These are phyloP conservation scores for Corythaeola cristata DNA, from an alignment of 2,113 vertebrate genomes.

Conservation along the genomic window DNA sequence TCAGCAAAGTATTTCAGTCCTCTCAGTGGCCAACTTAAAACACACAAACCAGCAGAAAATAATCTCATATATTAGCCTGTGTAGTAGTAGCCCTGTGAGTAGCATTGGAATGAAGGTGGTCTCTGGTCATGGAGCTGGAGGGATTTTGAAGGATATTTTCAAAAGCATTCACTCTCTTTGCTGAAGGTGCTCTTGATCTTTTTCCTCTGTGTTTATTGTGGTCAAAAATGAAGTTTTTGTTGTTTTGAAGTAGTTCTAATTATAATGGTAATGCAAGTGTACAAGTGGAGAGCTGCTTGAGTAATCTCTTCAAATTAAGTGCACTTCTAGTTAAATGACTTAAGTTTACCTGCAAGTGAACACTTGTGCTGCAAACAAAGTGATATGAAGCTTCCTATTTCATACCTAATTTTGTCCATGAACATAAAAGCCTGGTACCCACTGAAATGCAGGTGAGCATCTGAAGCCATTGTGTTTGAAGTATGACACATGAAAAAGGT, in stretches of 20 bases:
- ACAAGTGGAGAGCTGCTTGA: constrained; percentile 53
- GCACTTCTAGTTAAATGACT: constrained; percentile 58
- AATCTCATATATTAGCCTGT: neutral
- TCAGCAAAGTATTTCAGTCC: neutral
- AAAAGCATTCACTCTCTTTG: neutral
- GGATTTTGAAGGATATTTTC: constrained; percentile 1
- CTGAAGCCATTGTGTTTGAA: neutral
- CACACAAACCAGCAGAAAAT: neutral
- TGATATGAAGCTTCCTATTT: neutral
- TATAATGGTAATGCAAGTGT: constrained; percentile 43
- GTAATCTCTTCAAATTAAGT: constrained; percentile 69
- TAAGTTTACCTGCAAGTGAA: constrained; percentile 54
- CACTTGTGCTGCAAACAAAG: neutral
- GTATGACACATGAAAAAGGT: neutral
- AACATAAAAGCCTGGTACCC: neutral
- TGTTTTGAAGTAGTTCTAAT: constrained; percentile 57
- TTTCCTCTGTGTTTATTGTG: constrained; percentile 6
- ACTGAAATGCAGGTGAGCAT: neutral
- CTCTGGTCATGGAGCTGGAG: neutral
- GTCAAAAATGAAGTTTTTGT: constrained; percentile 41
- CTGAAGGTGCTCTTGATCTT: neutral
- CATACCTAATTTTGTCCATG: neutral
- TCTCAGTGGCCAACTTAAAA: neutral
- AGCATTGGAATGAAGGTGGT: neutral
- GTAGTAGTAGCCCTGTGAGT: neutral